Conservation (phyloP, 2,797 vertebrate genomes). For the Anguilla megastoma region DNA sequence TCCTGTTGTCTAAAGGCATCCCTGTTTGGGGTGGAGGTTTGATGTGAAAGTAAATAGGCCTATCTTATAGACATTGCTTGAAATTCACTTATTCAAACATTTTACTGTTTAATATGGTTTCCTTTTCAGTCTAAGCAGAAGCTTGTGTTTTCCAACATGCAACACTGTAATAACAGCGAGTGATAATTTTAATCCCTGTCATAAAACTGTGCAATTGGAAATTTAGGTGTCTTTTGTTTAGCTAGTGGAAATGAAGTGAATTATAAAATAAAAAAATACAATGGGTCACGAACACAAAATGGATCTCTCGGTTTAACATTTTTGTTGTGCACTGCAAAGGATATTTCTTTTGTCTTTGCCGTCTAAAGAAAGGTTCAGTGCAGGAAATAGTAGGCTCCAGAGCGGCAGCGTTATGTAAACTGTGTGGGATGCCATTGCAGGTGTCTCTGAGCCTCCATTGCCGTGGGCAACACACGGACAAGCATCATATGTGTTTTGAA, state of each 20-base stretch:
- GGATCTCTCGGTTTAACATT: not conserved
- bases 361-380: not conserved
- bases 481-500: not conserved
- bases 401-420: not conserved
- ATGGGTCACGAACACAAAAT: not conserved
- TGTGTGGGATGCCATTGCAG: slow-evolving; percentile 12
- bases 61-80: not conserved
- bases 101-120: not conserved
- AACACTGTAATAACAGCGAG: not conserved
- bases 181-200: not conserved
- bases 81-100: not conserved
- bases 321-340: not conserved
- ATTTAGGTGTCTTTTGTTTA: not conserved
- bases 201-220: not conserved
- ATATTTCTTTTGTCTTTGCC: no score
- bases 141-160: not conserved
- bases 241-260: not conserved
- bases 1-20: not conserved
- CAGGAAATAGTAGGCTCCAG: slow-evolving; percentile 1
- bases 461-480: not conserved
- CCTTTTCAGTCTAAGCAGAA: not conserved
- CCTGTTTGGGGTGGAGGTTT: not conserved
- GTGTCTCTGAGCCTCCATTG: not conserved
- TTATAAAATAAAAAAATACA: not conserved
- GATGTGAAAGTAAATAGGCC: not conserved